Conservation (phyloP, 2,113 vertebrate genomes). For the Gracilinanus agilis region DNA sequence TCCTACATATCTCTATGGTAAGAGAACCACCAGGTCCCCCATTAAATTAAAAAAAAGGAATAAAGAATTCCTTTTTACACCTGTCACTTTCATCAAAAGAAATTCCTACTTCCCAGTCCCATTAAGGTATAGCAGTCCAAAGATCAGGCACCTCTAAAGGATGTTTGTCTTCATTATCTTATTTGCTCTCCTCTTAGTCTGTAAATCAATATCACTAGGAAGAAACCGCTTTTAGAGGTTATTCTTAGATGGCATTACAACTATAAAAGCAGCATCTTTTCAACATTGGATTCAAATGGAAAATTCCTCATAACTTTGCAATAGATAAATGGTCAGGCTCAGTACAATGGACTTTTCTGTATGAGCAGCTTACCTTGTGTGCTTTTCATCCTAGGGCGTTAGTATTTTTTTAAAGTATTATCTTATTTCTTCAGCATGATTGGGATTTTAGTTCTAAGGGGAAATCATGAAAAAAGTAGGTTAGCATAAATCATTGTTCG, state of each 20-base stretch:
- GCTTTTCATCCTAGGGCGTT: slow-evolving; percentile 43
- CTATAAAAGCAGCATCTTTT: slow-evolving; percentile 57
- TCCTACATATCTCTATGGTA: too few relatives aligned
- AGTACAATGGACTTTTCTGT: slow-evolving; percentile 37
- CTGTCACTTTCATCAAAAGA: background rate
- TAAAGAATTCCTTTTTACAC: slow-evolving; percentile 19
- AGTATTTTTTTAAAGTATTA: slow-evolving; percentile 64
- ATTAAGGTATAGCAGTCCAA: slow-evolving; percentile 67
- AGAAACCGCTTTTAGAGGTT: slow-evolving; percentile 38
- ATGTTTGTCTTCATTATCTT: slow-evolving; percentile 58
- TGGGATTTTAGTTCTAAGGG: slow-evolving; percentile 83
- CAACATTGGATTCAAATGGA: slow-evolving; percentile 70
- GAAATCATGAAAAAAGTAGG: slow-evolving; percentile 83
- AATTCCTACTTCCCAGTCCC: slow-evolving; percentile 19
- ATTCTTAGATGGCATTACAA: slow-evolving; percentile 47
- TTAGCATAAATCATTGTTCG: slow-evolving; percentile 70
- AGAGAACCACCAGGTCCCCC: too few relatives aligned
- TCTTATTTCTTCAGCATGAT: slow-evolving; percentile 70
- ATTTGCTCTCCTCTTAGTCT: slow-evolving; percentile 33
- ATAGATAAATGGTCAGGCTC: slow-evolving; percentile 2
- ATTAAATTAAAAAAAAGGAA: too few relatives aligned
- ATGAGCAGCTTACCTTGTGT: slow-evolving; percentile 45
- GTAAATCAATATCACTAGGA: slow-evolving; percentile 58
- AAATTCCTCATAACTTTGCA: slow-evolving; percentile 1
- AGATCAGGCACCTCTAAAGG: slow-evolving; percentile 43